These are phyloP conservation scores for Asteroscopus sphinx DNA, from an alignment of 2,888 invertebrate genomes.

Conservation along the genomic window DNA sequence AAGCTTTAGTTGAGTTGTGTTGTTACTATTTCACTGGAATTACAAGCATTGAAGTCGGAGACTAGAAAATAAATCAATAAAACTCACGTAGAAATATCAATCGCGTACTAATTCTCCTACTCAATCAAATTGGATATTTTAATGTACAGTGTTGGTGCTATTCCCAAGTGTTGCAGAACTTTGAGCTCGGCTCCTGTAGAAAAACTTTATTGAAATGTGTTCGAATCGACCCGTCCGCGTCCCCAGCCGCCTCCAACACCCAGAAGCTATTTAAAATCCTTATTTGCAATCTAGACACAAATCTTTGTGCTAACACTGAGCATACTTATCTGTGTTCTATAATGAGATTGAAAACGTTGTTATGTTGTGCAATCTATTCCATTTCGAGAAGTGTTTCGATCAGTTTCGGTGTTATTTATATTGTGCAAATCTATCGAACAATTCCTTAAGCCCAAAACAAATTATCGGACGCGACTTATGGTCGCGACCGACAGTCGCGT, in stretches of 20 bases:
- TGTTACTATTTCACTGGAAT: background rate
- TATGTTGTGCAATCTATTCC: background rate
- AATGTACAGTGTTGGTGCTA: background rate
- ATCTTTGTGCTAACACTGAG: constrained; percentile 8
- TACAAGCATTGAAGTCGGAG: background rate
- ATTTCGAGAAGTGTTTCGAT: background rate
- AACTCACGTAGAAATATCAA: too few relatives aligned
- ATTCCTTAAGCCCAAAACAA: too few relatives aligned
- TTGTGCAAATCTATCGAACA: too few relatives aligned
- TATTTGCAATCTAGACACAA: constrained; percentile 25
- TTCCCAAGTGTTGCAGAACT: background rate
- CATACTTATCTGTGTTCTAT: background rate
- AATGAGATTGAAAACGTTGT: background rate
- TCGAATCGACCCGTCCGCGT: background rate
- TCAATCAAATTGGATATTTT: background rate
- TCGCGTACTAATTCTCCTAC: background rate
- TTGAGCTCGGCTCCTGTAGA: background rate
- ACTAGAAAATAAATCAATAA: background rate
- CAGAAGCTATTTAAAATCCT: constrained; percentile 23
- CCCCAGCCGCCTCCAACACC: background rate
- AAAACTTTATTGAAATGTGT: constrained; percentile 17
- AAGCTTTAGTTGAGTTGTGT: background rate
- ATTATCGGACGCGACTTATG: too few relatives aligned
- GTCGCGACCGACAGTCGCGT: too few relatives aligned
- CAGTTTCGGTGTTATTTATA: too few relatives aligned